Evolutionary conservation across 1,140 invertebrate species (phyloP).

Genomic region (Ostrea denselamellosa): DNA sequence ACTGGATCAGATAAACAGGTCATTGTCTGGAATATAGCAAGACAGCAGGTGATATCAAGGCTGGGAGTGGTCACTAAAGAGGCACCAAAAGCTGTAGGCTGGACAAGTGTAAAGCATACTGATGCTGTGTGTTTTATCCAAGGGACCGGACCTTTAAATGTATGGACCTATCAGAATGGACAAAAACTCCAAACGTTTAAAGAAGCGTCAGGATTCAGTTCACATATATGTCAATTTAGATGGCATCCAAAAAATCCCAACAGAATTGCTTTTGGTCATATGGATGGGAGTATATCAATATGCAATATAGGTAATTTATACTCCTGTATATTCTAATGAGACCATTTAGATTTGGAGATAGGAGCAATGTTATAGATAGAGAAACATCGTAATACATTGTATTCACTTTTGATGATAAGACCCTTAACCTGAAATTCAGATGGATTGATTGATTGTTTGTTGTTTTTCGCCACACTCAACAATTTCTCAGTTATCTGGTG

Average conservation of each 20-base stretch:
- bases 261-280: conserved; percentile 78
- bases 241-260: conserved; percentile 75
- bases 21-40: conserved; percentile 77
- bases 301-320: conserved; percentile 71
- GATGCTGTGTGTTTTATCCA: conserved; percentile 73
- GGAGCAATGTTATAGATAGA: too few relatives aligned
- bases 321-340: too few relatives aligned
- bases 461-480: too few relatives aligned
- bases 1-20: conserved; percentile 74
- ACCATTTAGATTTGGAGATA: too few relatives aligned
- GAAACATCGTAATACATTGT: too few relatives aligned
- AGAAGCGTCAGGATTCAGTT: conserved; percentile 67
- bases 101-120: conserved; percentile 64
- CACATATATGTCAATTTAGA: conserved; percentile 70
- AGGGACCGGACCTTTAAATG: conserved; percentile 72
- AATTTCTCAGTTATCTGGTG: too few relatives aligned
- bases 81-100: conserved; percentile 69
- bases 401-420: too few relatives aligned
- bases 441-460: too few relatives aligned
- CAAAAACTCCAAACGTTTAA: conserved; percentile 60
- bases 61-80: conserved; percentile 63
- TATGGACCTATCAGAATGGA: conserved; percentile 71
- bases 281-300: conserved; percentile 79
- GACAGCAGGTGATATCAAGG: conserved; percentile 70
- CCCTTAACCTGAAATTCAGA: too few relatives aligned